Conservation (phyloP, 2,888 invertebrate species). For the Dyspetes luteomarginatus region DNA sequence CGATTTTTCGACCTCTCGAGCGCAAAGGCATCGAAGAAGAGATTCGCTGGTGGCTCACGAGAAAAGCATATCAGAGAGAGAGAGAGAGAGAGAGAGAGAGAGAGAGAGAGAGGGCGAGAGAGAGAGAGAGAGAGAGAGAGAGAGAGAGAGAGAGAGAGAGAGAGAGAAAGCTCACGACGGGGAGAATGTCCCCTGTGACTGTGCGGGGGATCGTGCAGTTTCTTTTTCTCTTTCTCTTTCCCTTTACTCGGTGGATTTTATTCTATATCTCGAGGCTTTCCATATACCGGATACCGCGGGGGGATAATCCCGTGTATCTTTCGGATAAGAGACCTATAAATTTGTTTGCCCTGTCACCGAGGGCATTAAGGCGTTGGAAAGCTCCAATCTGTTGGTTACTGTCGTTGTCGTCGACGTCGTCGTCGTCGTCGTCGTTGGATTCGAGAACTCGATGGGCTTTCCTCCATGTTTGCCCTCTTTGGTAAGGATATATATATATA, state of each 20-base stretch:
- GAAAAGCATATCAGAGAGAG: conserved; percentile 54
- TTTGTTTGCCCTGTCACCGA: conserved; percentile 82
- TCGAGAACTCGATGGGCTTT: conserved; percentile 64
- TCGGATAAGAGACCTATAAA: conserved; percentile 83
- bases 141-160: no score
- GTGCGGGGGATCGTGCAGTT: conserved; percentile 6
- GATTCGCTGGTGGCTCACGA: conserved; percentile 36
- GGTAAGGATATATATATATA: conserved; percentile 13
- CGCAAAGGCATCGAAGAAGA: conserved; percentile 49
- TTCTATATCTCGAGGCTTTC: conserved; percentile 36
- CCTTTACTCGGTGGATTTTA: neutral
- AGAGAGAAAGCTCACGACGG: conserved; percentile 53
- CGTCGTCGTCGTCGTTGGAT: conserved; percentile 73
- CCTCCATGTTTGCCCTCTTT: conserved; percentile 55
- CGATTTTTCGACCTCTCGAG: conserved; percentile 77
- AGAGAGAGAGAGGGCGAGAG: no score
- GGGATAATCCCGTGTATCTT: conserved; percentile 82
- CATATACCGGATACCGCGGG: conserved; percentile 59
- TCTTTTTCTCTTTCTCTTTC: conserved; percentile 26
- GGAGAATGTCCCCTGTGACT: conserved; percentile 67
- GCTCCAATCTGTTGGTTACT: conserved; percentile 78
- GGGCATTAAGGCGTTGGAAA: conserved; percentile 76
- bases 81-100: no score
- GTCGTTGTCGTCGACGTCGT: conserved; percentile 69
- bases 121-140: no score